Evolutionary conservation across 2,797 vertebrate genomes (phyloP).

Genomic region (Ammospiza maritima): DNA sequence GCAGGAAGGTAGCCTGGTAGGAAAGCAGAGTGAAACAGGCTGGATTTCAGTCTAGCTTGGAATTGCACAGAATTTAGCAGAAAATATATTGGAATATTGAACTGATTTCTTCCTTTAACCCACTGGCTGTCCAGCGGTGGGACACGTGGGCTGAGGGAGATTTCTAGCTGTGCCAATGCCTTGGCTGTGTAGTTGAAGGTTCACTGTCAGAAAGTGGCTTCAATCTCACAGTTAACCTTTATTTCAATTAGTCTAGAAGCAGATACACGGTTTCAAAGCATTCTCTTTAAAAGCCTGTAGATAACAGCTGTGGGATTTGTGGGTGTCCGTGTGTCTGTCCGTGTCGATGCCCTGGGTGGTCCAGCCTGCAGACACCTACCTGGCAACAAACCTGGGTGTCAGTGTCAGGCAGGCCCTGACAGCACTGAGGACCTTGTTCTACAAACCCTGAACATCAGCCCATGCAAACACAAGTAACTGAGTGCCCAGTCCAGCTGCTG

Average conservation of each 20-base stretch:
- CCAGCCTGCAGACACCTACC: background rate
- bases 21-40: background rate
- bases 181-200: background rate
- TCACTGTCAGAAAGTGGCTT: constrained; percentile 5
- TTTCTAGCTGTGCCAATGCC: constrained; percentile 10
- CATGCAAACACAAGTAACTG: background rate
- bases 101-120: background rate
- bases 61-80: background rate
- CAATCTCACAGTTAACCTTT: background rate
- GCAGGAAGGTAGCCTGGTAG: background rate
- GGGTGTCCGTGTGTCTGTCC: background rate
- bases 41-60: background rate
- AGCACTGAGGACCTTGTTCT: background rate
- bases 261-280: background rate
- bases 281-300: background rate
- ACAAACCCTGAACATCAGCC: background rate
- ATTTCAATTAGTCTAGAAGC: background rate
- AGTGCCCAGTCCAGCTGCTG: background rate
- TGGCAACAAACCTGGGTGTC: background rate
- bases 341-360: background rate
- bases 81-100: background rate
- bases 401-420: background rate
- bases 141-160: background rate
- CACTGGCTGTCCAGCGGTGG: background rate
- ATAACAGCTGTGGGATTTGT: background rate